phyloP scores from a whole-genome alignment of 2,797 vertebrate species.

The Discoglossus pictus region DNA sequence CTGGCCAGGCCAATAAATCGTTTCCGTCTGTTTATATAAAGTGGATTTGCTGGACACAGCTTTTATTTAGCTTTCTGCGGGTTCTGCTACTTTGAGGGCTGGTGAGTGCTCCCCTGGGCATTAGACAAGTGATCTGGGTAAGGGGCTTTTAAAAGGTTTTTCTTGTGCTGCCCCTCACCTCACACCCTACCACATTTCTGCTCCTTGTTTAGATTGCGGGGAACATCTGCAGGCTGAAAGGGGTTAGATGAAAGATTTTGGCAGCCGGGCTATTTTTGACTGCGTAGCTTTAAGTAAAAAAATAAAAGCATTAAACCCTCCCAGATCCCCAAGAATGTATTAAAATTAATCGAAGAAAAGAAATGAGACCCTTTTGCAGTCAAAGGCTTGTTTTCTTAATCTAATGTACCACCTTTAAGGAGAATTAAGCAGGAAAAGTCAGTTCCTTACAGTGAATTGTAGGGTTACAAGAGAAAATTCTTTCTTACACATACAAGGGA shows the following conservation, averaged over 20 bases:
- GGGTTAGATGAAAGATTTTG: constrained; percentile 69
- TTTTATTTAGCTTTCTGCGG: constrained; percentile 1
- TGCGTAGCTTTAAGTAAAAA: neutral
- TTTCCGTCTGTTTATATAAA: constrained; percentile 5
- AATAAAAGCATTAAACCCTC: neutral
- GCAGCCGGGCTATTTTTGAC: constrained; percentile 33
- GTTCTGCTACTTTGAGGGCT: neutral
- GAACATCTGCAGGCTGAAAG: constrained; percentile 67
- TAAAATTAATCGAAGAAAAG: too few species aligned
- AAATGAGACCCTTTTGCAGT: constrained; percentile 61
- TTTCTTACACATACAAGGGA: too few species aligned
- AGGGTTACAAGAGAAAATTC: too few species aligned
- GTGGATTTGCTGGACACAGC: neutral
- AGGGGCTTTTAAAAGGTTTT: neutral
- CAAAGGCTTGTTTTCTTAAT: constrained; percentile 57
- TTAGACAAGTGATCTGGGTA: neutral
- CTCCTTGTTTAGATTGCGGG: constrained; percentile 69
- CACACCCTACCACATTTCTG: constrained; percentile 60
- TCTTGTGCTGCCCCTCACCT: constrained; percentile 13
- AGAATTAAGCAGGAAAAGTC: constrained; percentile 26
- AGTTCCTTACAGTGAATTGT: too few species aligned
- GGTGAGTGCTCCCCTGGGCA: neutral
- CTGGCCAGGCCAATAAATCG: neutral
- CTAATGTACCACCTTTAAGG: constrained; percentile 49
- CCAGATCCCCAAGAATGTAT: neutral